Evolutionary conservation across 2,797 vertebrate species (phyloP).

Genomic region (Heterohyrax brucei): DNA sequence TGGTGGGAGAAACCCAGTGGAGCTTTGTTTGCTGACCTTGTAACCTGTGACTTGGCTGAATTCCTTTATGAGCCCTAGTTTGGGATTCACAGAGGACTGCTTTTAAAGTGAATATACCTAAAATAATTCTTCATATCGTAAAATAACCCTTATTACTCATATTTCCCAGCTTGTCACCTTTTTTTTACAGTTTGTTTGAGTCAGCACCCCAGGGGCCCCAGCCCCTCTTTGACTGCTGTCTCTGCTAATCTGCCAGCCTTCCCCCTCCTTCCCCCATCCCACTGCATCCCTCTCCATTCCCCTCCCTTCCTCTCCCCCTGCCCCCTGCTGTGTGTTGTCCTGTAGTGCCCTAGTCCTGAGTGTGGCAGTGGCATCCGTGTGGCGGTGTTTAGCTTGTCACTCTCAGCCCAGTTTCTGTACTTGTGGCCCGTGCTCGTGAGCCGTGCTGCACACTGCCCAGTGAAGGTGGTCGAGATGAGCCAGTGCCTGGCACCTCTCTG

Average conservation of each 20-base stretch:
- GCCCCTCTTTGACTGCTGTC: neutral
- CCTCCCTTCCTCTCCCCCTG: neutral
- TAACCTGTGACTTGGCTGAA: no score
- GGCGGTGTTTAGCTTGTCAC: neutral
- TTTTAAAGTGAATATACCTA: neutral
- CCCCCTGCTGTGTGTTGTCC: neutral
- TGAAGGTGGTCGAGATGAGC: neutral
- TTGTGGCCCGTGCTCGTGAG: neutral
- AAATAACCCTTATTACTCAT: neutral
- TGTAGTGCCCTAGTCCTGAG: neutral
- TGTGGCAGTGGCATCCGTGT: neutral
- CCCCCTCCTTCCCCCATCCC: neutral
- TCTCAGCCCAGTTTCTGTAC: neutral
- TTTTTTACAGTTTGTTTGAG: constrained; percentile 20
- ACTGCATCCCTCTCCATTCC: no score
- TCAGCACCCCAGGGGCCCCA: neutral
- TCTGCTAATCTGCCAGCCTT: neutral
- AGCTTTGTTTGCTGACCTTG: no score
- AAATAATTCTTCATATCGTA: constrained; percentile 50
- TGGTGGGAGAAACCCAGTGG: no score
- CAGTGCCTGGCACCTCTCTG: neutral
- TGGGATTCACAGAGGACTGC: neutral
- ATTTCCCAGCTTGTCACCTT: constrained; percentile 26
- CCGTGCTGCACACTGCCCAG: neutral
- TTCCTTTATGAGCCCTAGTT: no score